Percentiles rank a stretch among this genome's conserved stretches.
Conservation (phyloP, 1,140 invertebrate species). For the Drosophila nigromelanica region DNA sequence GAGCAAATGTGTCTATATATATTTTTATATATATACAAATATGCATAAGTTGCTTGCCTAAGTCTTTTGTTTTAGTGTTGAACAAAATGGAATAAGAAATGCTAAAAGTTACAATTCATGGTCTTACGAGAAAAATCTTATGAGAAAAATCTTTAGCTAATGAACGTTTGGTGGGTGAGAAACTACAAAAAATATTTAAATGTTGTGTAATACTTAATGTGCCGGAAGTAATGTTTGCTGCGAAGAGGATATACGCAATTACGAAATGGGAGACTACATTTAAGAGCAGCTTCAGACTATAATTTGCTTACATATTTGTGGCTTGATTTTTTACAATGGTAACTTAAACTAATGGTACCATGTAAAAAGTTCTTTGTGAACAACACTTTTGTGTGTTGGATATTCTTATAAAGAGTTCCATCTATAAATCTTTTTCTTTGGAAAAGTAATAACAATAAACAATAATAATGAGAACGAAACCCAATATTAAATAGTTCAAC, state of each 20-base stretch:
- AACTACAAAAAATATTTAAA: constrained; percentile 18
- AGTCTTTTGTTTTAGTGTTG: constrained; percentile 58
- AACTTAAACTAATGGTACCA: no score
- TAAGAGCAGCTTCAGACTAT: neutral
- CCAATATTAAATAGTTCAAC: neutral
- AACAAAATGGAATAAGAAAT: constrained; percentile 39
- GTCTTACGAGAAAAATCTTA: neutral
- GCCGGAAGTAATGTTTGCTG: constrained; percentile 37
- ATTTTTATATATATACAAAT: constrained; percentile 19
- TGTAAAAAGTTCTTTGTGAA: neutral
- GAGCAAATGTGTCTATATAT: constrained; percentile 17
- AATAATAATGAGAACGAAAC: constrained; percentile 11
- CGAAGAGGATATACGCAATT: constrained; percentile 16
- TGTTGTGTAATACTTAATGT: constrained; percentile 35
- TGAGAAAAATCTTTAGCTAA: constrained; percentile 34
- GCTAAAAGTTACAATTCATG: constrained; percentile 30
- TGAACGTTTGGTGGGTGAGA: constrained; percentile 39
- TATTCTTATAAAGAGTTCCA: no score
- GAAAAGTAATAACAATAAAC: neutral
- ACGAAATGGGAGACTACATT: constrained; percentile 7
- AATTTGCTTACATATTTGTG: constrained; percentile 8
- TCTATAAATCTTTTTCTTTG: constrained; percentile 11
- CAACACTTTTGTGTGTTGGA: no score
- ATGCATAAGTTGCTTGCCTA: constrained; percentile 45
- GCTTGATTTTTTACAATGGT: no score